Percentiles rank a stretch among this genome's conserved stretches.
phyloP scores from a whole-genome alignment of 2,113 vertebrate species.

The Spermophilus dauricus region DNA sequence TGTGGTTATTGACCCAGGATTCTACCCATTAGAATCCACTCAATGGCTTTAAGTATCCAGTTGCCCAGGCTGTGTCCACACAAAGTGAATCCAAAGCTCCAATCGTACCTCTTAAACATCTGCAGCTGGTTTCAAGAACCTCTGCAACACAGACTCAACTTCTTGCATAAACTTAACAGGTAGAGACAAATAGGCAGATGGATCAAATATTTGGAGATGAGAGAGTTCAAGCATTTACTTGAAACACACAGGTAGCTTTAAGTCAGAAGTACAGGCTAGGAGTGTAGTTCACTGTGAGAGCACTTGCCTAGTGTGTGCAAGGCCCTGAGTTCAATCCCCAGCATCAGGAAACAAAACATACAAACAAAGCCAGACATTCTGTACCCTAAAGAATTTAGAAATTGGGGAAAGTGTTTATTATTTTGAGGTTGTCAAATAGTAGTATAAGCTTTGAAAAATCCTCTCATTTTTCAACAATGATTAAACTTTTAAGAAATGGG shows the following conservation, averaged over 20 bases:
- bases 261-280: background rate
- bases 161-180: background rate
- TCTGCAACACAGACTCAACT: background rate
- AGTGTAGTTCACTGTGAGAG: background rate
- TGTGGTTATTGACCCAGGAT: background rate
- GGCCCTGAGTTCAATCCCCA: background rate
- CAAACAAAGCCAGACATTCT: background rate
- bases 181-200: background rate
- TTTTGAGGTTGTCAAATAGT: background rate
- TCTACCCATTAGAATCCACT: background rate
- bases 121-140: background rate
- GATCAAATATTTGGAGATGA: background rate
- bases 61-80: background rate
- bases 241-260: background rate
- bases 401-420: background rate
- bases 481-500: background rate
- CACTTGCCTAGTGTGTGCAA: background rate
- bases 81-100: background rate
- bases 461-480: background rate
- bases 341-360: background rate
- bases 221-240: background rate
- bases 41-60: background rate
- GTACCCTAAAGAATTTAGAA: background rate
- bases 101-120: background rate
- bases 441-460: conserved; percentile 23